phyloP scores from a whole-genome alignment of 2,888 invertebrate species.

The Chromoteleia sp. region DNA sequence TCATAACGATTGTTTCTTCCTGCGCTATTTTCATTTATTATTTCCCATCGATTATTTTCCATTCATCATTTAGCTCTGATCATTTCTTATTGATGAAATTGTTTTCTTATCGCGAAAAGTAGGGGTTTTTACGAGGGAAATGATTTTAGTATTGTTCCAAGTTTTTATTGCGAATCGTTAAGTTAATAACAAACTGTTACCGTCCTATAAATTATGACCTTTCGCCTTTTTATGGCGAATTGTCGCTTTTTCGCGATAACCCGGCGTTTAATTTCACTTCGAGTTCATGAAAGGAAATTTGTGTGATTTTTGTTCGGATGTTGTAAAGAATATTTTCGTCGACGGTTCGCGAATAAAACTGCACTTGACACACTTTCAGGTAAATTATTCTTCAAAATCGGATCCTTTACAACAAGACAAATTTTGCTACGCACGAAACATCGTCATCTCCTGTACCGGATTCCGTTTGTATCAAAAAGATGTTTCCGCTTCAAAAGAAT shows the following conservation, averaged over 20 bases:
- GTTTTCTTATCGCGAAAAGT: no score
- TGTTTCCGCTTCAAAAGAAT: slow-evolving; percentile 30
- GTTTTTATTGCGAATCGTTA: no score
- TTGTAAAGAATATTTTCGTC: slow-evolving; percentile 40
- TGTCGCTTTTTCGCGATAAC: background rate
- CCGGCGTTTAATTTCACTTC: background rate
- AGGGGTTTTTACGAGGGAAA: no score
- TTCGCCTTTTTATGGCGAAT: background rate
- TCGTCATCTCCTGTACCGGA: slow-evolving; percentile 30
- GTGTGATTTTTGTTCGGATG: slow-evolving; percentile 21
- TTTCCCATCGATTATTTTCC: no score
- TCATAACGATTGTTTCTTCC: no score
- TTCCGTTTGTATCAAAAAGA: slow-evolving; percentile 37
- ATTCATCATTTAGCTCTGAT: no score
- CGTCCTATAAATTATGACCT: background rate
- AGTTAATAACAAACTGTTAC: no score
- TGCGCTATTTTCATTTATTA: no score
- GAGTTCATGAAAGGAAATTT: background rate
- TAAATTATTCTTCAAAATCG: slow-evolving; percentile 33
- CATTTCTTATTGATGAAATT: no score
- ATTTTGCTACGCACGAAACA: slow-evolving; percentile 31
- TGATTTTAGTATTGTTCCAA: no score
- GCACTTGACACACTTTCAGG: slow-evolving; percentile 41
- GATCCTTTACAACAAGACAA: slow-evolving; percentile 32
- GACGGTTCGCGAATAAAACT: slow-evolving; percentile 13